phyloP scores from a whole-genome alignment of 1,140 invertebrate species.

The Trinorchestia longiramus region DNA sequence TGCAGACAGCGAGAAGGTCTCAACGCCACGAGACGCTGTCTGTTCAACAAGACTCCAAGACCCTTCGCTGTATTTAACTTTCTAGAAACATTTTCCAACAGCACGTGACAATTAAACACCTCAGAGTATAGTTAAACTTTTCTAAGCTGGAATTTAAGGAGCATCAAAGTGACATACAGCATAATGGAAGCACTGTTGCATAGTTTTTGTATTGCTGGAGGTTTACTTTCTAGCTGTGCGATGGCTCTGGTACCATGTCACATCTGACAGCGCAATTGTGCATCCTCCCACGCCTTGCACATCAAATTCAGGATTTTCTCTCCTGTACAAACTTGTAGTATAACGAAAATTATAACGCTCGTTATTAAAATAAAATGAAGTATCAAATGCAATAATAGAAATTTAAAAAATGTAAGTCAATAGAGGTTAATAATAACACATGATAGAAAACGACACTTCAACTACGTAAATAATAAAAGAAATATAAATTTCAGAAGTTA shows the following conservation, averaged over 20 bases:
- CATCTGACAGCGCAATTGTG: background rate
- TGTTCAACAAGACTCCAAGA: background rate
- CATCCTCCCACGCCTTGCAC: background rate
- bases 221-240: background rate
- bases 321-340: too few species aligned
- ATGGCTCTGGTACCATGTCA: background rate
- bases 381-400: too few species aligned
- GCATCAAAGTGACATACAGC: too few species aligned
- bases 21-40: background rate
- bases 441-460: too few species aligned
- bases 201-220: background rate
- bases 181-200: background rate
- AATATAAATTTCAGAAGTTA: too few species aligned
- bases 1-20: background rate
- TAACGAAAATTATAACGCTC: too few species aligned
- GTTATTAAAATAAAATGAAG: too few species aligned
- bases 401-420: too few species aligned
- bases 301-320: too few species aligned
- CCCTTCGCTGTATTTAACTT: background rate
- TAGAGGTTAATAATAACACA: too few species aligned
- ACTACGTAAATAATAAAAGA: too few species aligned
- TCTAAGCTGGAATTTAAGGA: too few species aligned
- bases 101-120: background rate
- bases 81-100: background rate
- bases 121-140: background rate